These are phyloP conservation scores for Lagopus muta DNA, from an alignment of 2,113 vertebrate genomes.

Conservation along the genomic window DNA sequence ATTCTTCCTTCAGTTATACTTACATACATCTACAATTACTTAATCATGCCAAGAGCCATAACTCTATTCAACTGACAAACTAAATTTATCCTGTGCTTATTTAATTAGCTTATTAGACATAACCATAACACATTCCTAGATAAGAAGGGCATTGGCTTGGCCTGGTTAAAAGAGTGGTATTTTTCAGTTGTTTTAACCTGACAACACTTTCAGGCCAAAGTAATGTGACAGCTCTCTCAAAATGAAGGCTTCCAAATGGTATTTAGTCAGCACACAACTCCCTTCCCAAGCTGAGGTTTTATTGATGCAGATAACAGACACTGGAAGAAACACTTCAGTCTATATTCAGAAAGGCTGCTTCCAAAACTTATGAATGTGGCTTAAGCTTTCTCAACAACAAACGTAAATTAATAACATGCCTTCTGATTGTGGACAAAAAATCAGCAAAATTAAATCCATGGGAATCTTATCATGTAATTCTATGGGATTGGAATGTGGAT, in stretches of 20 bases:
- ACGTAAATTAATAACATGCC: neutral
- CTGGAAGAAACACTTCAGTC: neutral
- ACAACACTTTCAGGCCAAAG: slow-evolving; percentile 43
- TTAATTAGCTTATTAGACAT: slow-evolving; percentile 64
- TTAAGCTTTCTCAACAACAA: slow-evolving; percentile 13
- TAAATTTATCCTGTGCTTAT: slow-evolving; percentile 49
- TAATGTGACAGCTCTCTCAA: slow-evolving; percentile 34
- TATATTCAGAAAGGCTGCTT: neutral
- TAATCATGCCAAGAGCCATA: slow-evolving; percentile 19
- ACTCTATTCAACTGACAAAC: slow-evolving; percentile 56
- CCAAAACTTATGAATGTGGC: neutral
- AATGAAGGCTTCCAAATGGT: slow-evolving; percentile 64
- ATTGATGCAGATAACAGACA: neutral
- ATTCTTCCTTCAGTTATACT: neutral
- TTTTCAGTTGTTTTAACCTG: slow-evolving; percentile 67
- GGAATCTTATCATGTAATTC: slow-evolving; percentile 6
- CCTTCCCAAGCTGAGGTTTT: neutral
- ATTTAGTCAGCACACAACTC: neutral
- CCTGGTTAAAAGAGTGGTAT: slow-evolving; percentile 47
- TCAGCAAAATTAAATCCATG: neutral
- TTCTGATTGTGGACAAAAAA: neutral
- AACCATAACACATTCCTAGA: slow-evolving; percentile 72
- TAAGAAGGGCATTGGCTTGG: slow-evolving; percentile 57
- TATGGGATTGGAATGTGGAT: neutral
- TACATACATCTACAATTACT: slow-evolving; percentile 1